phyloP scores from a whole-genome alignment of 2,888 invertebrate genomes.

The Neuroscelio doddi region DNA sequence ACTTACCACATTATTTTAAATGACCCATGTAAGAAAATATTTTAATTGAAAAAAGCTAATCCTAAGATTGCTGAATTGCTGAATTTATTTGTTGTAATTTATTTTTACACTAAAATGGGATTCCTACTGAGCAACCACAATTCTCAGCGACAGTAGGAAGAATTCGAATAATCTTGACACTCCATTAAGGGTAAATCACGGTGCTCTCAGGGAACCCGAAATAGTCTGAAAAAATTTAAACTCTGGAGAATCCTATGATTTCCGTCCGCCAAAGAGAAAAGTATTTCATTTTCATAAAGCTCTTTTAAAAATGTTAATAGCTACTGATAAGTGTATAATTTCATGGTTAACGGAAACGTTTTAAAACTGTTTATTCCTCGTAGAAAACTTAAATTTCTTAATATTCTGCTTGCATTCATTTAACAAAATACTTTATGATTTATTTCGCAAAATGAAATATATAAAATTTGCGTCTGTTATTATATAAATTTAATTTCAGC shows the following conservation, averaged over 20 bases:
- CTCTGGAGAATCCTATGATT: conserved; percentile 12
- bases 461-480: no score
- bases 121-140: conserved; percentile 7
- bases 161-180: conserved; percentile 33
- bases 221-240: conserved; percentile 24
- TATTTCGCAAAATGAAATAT: no score
- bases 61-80: not conserved
- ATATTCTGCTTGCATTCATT: no score
- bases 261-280: conserved; percentile 1
- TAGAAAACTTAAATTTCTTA: no score
- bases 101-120: conserved; percentile 1
- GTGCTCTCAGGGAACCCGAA: conserved; percentile 4
- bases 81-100: not conserved
- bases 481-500: no score
- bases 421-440: no score
- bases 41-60: conserved; percentile 4
- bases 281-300: conserved; percentile 1
- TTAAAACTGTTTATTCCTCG: no score
- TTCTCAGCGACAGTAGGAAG: conserved; percentile 20
- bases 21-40: no score
- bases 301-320: conserved; percentile 1
- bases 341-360: no score
- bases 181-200: conserved; percentile 30
- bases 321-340: no score
- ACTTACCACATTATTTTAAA: no score